Evolutionary conservation across 2,888 invertebrate species (phyloP).

Genomic region (Protodeltote pygarga): DNA sequence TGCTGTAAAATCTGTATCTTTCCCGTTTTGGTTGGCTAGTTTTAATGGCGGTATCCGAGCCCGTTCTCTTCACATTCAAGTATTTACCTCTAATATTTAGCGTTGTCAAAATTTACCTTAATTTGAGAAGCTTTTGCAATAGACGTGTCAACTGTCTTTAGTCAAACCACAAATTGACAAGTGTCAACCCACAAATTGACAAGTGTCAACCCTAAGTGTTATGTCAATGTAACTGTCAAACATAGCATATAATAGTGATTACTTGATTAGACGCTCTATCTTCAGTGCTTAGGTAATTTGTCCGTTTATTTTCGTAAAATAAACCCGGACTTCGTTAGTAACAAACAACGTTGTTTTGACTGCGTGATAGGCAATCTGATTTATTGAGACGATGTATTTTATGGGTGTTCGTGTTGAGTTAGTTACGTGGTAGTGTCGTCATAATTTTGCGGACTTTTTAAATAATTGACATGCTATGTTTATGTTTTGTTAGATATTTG

Average conservation of each 20-base stretch:
- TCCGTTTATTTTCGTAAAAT: slow-evolving; percentile 7
- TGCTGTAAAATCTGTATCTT: no score
- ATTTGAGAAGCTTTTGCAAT: no score
- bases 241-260: slow-evolving; percentile 2
- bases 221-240: not conserved
- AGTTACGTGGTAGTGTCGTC: not conserved
- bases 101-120: no score
- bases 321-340: slow-evolving; percentile 12
- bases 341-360: slow-evolving; percentile 47
- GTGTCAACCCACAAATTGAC: no score
- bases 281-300: slow-evolving; percentile 13
- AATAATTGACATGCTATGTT: no score
- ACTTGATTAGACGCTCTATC: slow-evolving; percentile 9
- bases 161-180: no score
- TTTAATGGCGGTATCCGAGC: no score
- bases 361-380: slow-evolving; percentile 12
- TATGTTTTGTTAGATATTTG: no score
- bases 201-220: slow-evolving; percentile 11
- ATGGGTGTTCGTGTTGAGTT: not conserved
- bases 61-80: no score
- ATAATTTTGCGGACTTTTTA: not conserved
- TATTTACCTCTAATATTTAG: no score
- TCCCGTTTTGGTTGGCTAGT: no score
- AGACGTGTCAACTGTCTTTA: no score
- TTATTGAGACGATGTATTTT: slow-evolving; percentile 10